Conservation (phyloP, 2,113 vertebrate species). For the Ursus arctos region DNA sequence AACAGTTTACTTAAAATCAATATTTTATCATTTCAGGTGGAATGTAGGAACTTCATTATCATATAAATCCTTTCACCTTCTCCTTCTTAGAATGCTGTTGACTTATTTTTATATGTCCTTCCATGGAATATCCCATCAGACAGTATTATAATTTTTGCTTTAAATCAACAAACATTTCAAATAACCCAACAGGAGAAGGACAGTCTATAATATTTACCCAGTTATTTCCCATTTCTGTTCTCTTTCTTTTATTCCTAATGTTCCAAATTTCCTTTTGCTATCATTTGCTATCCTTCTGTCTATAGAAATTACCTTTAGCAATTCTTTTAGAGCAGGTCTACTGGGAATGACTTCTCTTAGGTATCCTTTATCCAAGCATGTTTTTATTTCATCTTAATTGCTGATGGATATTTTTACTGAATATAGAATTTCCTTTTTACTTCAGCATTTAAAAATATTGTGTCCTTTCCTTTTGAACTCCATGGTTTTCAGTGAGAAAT, state of each 20-base stretch:
- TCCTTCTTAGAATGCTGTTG: not conserved
- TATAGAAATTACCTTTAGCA: not conserved
- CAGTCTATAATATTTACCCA: not conserved
- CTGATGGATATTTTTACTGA: not conserved
- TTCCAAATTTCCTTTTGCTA: not conserved
- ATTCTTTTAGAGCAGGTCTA: not conserved
- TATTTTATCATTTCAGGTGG: not conserved
- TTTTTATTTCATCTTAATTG: conserved; percentile 1
- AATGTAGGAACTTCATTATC: not conserved
- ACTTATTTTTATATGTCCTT: not conserved
- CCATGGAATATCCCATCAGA: not conserved
- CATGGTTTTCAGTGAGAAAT: not conserved
- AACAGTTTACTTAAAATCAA: conserved; percentile 6
- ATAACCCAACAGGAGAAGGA: not conserved
- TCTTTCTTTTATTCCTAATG: not conserved
- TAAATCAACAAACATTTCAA: not conserved
- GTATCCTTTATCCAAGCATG: not conserved
- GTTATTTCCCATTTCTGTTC: not conserved
- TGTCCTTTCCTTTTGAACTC: not conserved
- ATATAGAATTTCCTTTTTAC: not conserved
- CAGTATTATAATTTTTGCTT: not conserved
- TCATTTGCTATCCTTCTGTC: not conserved
- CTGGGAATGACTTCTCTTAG: not conserved
- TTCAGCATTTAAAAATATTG: conserved; percentile 24
- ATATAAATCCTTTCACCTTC: not conserved